Conservation (phyloP, 2,113 vertebrate species). For the Mungos mungo region DNA sequence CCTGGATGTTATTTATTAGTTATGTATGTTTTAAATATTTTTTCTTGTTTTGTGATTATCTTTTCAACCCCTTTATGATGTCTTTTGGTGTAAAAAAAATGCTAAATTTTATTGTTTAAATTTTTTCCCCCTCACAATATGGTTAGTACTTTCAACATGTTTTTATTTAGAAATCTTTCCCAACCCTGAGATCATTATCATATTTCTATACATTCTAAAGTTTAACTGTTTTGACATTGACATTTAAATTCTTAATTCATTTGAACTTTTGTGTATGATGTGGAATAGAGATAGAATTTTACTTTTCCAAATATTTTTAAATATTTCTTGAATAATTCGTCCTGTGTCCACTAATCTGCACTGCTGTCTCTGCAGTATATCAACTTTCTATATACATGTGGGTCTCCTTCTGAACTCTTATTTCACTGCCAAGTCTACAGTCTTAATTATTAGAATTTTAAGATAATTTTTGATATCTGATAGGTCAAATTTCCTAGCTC, state of each 20-base stretch:
- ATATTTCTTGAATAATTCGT: background rate
- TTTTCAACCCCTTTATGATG: background rate
- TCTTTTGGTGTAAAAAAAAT: background rate
- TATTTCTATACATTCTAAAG: constrained; percentile 5
- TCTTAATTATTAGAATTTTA: background rate
- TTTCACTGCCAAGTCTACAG: background rate
- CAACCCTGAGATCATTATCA: background rate
- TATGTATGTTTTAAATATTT: background rate
- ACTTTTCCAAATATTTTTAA: background rate
- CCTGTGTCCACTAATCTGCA: background rate
- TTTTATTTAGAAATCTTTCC: background rate
- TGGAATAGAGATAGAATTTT: background rate
- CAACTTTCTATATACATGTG: background rate
- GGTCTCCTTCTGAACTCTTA: background rate
- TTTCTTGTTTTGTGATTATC: background rate
- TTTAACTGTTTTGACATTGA: constrained; percentile 50
- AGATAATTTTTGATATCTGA: background rate
- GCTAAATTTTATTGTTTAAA: constrained; percentile 14
- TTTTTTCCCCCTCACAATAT: background rate
- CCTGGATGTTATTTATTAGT: constrained; percentile 20
- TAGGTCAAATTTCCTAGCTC: background rate
- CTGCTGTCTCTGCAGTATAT: background rate
- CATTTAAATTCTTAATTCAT: constrained; percentile 22
- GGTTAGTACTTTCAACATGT: background rate
- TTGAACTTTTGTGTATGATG: background rate